Percentiles rank a stretch among this genome's conserved stretches.
Conservation (phyloP, 2,888 invertebrate genomes). For the Tipula lateralis region DNA sequence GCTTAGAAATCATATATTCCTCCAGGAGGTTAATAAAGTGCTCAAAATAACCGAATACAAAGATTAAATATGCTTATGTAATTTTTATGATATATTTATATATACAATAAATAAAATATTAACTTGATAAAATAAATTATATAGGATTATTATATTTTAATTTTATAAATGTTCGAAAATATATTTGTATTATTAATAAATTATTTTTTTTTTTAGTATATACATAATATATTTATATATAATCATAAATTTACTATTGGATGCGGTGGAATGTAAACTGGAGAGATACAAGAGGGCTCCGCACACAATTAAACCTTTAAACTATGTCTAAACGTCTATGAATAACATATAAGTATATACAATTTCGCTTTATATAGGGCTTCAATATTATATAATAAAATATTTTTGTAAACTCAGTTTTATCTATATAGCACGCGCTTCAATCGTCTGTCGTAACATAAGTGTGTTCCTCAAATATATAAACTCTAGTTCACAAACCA, state of each 20-base stretch:
- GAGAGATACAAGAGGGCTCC: neutral
- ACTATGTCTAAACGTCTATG: neutral
- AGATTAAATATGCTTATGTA: neutral
- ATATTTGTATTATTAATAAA: neutral
- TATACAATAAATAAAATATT: neutral
- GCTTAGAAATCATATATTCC: neutral
- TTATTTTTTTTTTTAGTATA: neutral
- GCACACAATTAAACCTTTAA: neutral
- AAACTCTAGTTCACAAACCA: neutral
- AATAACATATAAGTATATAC: no score
- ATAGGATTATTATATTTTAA: neutral
- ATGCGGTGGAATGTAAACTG: neutral
- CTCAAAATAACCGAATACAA: neutral
- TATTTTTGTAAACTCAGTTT: neutral
- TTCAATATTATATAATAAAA: neutral
- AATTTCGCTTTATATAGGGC: neutral
- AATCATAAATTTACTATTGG: neutral
- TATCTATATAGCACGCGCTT: neutral
- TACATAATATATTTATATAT: neutral
- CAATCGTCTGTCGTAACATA: neutral
- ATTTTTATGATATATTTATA: neutral
- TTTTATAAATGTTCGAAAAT: neutral
- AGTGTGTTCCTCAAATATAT: neutral
- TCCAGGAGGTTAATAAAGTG: neutral
- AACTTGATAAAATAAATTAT: neutral